Evolutionary conservation across 2,797 vertebrate genomes (phyloP).

Genomic region (Enteromius viviparus): DNA sequence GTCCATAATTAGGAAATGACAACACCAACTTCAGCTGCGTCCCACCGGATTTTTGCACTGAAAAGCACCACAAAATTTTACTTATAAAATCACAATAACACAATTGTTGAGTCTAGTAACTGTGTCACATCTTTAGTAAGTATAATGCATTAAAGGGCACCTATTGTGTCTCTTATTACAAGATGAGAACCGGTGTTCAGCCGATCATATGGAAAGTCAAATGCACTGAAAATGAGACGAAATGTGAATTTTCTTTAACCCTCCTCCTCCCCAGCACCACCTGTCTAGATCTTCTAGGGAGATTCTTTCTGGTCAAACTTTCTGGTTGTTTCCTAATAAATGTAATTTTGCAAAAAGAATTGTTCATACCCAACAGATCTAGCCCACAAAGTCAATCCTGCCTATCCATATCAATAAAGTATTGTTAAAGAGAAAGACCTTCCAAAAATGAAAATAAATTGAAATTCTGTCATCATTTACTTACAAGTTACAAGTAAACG

Average conservation of each 20-base stretch:
- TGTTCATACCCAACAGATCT: neutral
- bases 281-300: neutral
- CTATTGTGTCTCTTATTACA: no score
- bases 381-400: neutral
- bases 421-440: neutral
- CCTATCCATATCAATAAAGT: neutral
- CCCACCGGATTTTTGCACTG: slow-evolving; percentile 84
- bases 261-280: slow-evolving; percentile 9
- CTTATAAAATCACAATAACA: neutral
- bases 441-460: neutral
- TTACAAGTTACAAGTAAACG: neutral
- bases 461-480: neutral
- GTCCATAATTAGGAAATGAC: slow-evolving; percentile 81
- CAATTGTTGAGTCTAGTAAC: neutral
- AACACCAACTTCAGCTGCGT: slow-evolving; percentile 85
- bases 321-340: neutral
- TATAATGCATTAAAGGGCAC: neutral
- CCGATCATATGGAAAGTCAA: no score
- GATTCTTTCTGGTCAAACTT: neutral
- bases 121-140: neutral
- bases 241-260: neutral
- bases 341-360: neutral
- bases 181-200: no score
- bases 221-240: no score
- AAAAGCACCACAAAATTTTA: slow-evolving; percentile 52